Percentiles rank a stretch among this genome's conserved stretches.
phyloP scores from a whole-genome alignment of 2,113 vertebrate species.

The Podarcis raffonei region DNA sequence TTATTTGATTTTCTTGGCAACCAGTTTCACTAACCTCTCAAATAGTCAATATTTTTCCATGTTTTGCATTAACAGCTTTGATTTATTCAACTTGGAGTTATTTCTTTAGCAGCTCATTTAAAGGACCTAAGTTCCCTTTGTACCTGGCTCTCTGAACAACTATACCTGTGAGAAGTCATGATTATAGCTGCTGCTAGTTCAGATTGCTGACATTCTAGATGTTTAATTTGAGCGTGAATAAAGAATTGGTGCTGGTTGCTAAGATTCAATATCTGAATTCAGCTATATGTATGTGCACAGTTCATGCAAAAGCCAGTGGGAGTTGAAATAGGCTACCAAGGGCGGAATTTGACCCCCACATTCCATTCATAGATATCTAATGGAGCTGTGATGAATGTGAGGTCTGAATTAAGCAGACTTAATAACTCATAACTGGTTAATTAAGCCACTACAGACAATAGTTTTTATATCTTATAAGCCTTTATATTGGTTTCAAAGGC shows the following conservation, averaged over 20 bases:
- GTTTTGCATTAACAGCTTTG: neutral
- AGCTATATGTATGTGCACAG: neutral
- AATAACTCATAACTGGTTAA: neutral
- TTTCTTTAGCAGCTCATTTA: neutral
- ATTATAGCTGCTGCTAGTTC: neutral
- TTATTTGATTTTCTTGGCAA: neutral
- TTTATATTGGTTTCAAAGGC: constrained; percentile 31
- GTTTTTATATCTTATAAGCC: constrained; percentile 9
- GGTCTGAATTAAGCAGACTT: constrained; percentile 36
- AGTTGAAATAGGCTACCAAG: constrained; percentile 15
- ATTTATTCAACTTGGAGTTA: neutral
- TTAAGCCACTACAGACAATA: constrained; percentile 23
- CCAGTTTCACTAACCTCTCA: neutral
- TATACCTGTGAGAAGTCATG: neutral
- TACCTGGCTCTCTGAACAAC: neutral
- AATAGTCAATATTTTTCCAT: neutral
- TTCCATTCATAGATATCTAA: constrained; percentile 52
- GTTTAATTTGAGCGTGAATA: constrained; percentile 20
- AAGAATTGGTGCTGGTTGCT: neutral
- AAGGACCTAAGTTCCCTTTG: neutral
- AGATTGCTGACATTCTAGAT: constrained; percentile 19
- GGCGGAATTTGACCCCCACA: constrained; percentile 43
- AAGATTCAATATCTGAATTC: neutral
- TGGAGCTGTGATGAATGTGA: constrained; percentile 22
- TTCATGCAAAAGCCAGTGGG: neutral